A percentile compares a stretch with the other conserved stretches of the same genome.
Evolutionary conservation across 2,113 vertebrate species (phyloP).

Genomic region (Mohoua ochrocephala): DNA sequence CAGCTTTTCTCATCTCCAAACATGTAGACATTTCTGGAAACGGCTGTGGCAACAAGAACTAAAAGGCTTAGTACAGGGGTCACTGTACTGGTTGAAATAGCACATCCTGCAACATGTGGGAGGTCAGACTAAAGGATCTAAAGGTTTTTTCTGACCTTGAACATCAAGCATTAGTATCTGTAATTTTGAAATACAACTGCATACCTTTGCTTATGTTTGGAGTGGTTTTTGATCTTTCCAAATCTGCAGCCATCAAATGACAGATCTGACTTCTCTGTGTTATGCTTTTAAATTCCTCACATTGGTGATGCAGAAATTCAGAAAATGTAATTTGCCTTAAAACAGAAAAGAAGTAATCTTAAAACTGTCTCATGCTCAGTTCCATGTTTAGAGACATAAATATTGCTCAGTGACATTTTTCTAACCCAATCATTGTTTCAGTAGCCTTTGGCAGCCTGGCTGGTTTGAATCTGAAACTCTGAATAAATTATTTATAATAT

Average conservation of each 20-base stretch:
- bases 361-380: not conserved
- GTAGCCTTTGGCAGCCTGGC: conserved; percentile 1
- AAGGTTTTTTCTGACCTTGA: not conserved
- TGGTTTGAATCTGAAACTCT: not conserved
- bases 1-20: not conserved
- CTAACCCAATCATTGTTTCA: not conserved
- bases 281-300: not conserved
- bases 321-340: not conserved
- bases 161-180: not conserved
- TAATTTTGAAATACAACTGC: not conserved
- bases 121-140: not conserved
- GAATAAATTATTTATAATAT: not conserved
- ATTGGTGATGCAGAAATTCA: not conserved
- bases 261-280: not conserved
- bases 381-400: not conserved
- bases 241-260: not conserved
- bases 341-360: not conserved
- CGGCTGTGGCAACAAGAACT: not conserved
- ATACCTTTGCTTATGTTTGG: not conserved
- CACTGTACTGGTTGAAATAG: not conserved
- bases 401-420: conserved; percentile 38
- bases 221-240: not conserved
- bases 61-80: not conserved
- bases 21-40: not conserved
- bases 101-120: not conserved